phyloP scores from a whole-genome alignment of 2,113 vertebrate genomes.

The Phalacrocorax pelagicus region DNA sequence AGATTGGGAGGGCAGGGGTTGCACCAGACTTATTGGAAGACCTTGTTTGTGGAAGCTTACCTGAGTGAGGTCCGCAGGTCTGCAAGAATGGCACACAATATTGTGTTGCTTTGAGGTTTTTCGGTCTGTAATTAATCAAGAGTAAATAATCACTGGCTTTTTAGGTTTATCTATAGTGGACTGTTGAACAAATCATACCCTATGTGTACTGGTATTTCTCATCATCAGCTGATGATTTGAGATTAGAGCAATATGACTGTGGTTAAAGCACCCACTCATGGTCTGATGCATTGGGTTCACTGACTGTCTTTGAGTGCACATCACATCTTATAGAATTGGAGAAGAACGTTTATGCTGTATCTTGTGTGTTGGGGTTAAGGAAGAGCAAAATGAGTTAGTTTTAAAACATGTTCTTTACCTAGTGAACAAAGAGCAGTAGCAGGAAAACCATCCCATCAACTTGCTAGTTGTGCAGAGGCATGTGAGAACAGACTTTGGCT shows the following conservation, averaged over 20 bases:
- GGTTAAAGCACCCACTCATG: neutral
- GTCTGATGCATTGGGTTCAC: neutral
- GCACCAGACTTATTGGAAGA: neutral
- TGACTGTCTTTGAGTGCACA: neutral
- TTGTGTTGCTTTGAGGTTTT: neutral
- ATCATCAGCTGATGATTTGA: neutral
- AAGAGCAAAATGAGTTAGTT: neutral
- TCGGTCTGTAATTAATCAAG: neutral
- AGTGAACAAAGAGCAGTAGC: neutral
- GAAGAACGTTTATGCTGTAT: neutral
- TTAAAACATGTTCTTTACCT: neutral
- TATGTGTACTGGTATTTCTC: neutral
- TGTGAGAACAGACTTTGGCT: neutral
- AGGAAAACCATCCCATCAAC: neutral
- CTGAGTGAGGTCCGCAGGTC: neutral
- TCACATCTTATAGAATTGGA: neutral
- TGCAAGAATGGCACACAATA: neutral
- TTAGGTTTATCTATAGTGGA: neutral
- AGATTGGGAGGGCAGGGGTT: neutral
- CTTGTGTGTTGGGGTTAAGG: neutral
- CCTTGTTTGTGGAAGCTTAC: neutral
- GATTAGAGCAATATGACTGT: neutral
- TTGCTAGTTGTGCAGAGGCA: neutral
- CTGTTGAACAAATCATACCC: neutral
- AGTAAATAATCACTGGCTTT: neutral